Evolutionary conservation across 2,113 vertebrate genomes (phyloP).

Genomic region (Aldabrachelys gigantea): DNA sequence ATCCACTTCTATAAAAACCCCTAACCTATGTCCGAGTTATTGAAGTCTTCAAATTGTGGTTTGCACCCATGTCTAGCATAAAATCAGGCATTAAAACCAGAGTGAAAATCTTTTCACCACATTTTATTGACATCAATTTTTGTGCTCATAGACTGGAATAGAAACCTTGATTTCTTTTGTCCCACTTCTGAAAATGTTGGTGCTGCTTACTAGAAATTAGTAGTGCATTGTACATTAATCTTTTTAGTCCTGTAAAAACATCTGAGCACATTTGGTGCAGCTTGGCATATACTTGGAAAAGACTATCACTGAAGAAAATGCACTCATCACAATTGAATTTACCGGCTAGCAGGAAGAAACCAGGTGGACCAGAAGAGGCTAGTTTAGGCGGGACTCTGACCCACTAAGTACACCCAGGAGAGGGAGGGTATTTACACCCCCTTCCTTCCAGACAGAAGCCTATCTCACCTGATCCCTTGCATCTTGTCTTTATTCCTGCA

Average conservation of each 20-base stretch:
- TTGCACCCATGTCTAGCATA: not conserved
- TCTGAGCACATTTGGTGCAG: not conserved
- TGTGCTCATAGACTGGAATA: not conserved
- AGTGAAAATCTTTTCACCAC: not conserved
- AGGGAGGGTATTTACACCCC: no score
- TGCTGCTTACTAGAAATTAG: not conserved
- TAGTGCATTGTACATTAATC: not conserved
- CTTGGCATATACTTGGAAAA: not conserved
- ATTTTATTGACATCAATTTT: not conserved
- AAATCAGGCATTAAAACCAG: no score
- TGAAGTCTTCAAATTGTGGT: no score
- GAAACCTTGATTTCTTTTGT: not conserved
- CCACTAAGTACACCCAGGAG: no score
- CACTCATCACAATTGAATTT: not conserved
- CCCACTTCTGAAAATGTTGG: not conserved
- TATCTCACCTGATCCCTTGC: no score
- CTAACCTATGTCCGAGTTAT: no score
- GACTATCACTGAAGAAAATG: not conserved
- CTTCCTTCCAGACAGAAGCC: no score
- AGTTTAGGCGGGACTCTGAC: no score
- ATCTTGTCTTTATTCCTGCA: no score
- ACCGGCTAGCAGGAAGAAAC: no score
- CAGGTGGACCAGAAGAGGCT: no score
- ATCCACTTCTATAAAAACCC: no score
- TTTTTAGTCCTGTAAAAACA: not conserved